Conservation (phyloP, 2,797 vertebrate genomes). For the Champsocephalus esox region DNA sequence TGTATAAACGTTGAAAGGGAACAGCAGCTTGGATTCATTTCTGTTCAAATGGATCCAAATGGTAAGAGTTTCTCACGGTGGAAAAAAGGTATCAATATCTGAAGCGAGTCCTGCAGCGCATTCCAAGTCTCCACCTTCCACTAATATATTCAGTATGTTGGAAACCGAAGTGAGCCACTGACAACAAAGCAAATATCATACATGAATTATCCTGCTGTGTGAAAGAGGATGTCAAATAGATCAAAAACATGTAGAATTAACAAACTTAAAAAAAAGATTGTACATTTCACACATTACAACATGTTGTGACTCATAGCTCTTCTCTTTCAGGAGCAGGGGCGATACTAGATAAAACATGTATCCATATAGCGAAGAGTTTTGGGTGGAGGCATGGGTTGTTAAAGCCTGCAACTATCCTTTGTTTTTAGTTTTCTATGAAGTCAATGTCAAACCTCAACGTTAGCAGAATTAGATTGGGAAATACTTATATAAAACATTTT, state of each 20-base stretch:
- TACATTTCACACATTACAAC: no score
- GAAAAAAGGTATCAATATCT: slow-evolving; percentile 10
- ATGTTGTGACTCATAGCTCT: not conserved
- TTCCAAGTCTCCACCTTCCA: not conserved
- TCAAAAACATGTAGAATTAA: not conserved
- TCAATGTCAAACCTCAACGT: not conserved
- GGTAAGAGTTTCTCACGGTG: not conserved
- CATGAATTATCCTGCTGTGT: not conserved
- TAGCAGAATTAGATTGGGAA: not conserved
- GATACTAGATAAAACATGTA: not conserved
- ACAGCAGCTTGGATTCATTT: slow-evolving; percentile 34
- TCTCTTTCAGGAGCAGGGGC: not conserved
- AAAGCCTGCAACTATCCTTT: not conserved
- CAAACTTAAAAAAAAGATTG: not conserved
- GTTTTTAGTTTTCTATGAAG: not conserved
- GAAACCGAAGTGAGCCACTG: not conserved
- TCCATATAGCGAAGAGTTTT: not conserved
- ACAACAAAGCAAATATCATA: not conserved
- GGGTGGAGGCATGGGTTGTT: not conserved
- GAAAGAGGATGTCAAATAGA: not conserved
- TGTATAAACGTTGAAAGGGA: slow-evolving; percentile 24
- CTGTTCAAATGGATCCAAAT: not conserved
- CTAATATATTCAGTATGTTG: not conserved
- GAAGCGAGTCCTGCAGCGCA: not conserved
- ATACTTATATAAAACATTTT: not conserved